These are phyloP conservation scores for Colistium nudipinnis DNA, from an alignment of 2,113 vertebrate genomes.

Conservation along the genomic window DNA sequence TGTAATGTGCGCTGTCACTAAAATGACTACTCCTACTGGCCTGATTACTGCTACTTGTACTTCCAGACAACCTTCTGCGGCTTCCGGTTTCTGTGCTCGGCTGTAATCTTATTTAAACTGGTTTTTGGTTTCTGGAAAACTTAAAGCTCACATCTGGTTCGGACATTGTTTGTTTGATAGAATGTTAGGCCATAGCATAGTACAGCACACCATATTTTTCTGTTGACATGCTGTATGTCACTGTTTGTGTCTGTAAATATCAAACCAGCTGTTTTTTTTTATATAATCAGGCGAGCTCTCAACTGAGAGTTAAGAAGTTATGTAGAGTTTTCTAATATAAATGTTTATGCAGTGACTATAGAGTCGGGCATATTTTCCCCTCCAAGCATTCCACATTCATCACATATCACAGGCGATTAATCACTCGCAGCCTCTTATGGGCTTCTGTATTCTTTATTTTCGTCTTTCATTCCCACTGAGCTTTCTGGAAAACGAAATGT, in stretches of 20 bases:
- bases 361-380: neutral
- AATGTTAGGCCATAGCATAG: conserved; percentile 1
- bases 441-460: neutral
- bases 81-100: conserved; percentile 1
- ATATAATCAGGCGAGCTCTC: neutral
- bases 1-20: neutral
- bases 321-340: conserved; percentile 34
- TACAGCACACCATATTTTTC: neutral
- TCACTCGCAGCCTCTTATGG: neutral
- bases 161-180: neutral
- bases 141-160: conserved; percentile 16
- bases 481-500: conserved; percentile 38
- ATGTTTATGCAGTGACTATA: neutral
- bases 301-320: conserved; percentile 4
- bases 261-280: neutral
- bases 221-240: neutral
- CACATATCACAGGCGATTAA: conserved; percentile 9
- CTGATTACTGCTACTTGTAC: neutral
- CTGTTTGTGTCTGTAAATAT: neutral
- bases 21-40: neutral
- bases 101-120: conserved; percentile 13
- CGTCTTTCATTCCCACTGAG: conserved; percentile 5
- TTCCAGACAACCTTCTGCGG: neutral
- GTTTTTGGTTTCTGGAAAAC: conserved; percentile 11
- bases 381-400: neutral